Evolutionary conservation across 2,113 vertebrate species (phyloP).

Genomic region (Phasianus colchicus): DNA sequence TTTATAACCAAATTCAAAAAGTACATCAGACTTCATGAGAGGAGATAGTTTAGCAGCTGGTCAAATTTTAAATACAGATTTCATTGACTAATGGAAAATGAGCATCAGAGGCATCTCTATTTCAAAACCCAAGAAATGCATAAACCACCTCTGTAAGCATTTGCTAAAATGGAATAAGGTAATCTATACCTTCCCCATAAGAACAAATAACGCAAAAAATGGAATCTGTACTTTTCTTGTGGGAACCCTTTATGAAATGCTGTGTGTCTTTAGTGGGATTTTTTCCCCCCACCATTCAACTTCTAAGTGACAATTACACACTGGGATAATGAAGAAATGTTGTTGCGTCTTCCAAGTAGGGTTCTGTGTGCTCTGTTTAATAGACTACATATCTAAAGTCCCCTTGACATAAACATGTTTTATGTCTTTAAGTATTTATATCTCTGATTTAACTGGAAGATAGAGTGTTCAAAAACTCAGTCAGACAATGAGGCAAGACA

Average conservation of each 20-base stretch:
- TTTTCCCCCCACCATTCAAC: background rate
- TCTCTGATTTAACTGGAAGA: background rate
- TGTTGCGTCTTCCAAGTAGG: background rate
- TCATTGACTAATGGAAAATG: background rate
- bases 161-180: background rate
- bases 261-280: background rate
- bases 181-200: background rate
- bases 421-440: background rate
- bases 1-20: background rate
- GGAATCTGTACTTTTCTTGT: background rate
- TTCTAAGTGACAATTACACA: background rate
- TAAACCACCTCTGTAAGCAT: background rate
- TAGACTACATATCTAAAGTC: background rate
- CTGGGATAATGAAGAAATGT: background rate
- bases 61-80: background rate
- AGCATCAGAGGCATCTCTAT: background rate
- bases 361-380: background rate
- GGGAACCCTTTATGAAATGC: background rate
- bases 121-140: background rate
- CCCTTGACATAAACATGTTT: background rate
- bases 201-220: background rate
- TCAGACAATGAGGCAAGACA: background rate
- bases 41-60: background rate
- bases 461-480: background rate
- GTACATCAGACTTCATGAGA: background rate